These are phyloP conservation scores for Labroides dimidiatus DNA, from an alignment of 2,797 vertebrate genomes.

Conservation along the genomic window DNA sequence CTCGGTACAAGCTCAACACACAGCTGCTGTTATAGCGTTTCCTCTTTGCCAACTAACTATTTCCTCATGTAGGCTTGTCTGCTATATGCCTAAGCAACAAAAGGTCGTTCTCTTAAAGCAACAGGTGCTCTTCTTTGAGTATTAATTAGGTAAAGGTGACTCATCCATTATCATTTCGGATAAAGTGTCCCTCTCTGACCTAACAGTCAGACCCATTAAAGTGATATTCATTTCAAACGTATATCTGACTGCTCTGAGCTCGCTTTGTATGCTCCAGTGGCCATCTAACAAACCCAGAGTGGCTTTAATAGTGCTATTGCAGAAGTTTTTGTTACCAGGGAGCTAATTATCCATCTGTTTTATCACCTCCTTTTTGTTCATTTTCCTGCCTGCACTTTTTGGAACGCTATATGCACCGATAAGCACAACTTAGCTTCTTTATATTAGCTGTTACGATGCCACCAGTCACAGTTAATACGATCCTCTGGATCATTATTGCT, in stretches of 20 bases:
- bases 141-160: constrained; percentile 12
- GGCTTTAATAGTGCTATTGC: constrained; percentile 26
- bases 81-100: too few species aligned
- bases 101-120: not conserved
- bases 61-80: not conserved
- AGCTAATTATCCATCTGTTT: constrained; percentile 52
- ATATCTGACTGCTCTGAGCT: constrained; percentile 1
- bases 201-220: constrained; percentile 11
- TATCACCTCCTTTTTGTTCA: constrained; percentile 4
- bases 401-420: not conserved
- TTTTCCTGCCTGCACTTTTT: constrained; percentile 4
- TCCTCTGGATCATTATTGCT: constrained; percentile 3
- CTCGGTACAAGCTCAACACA: not conserved
- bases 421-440: not conserved
- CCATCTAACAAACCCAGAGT: constrained; percentile 13
- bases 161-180: constrained; percentile 7
- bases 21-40: not conserved
- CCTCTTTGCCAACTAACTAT: too few species aligned
- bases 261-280: constrained; percentile 16
- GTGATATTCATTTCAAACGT: constrained; percentile 21
- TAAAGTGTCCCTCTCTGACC: not conserved
- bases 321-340: constrained; percentile 36
- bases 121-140: constrained; percentile 12
- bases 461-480: not conserved
- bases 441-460: not conserved